Evolutionary conservation across 1,140 invertebrate species (phyloP).

Genomic region (Matsumurasca onukii): DNA sequence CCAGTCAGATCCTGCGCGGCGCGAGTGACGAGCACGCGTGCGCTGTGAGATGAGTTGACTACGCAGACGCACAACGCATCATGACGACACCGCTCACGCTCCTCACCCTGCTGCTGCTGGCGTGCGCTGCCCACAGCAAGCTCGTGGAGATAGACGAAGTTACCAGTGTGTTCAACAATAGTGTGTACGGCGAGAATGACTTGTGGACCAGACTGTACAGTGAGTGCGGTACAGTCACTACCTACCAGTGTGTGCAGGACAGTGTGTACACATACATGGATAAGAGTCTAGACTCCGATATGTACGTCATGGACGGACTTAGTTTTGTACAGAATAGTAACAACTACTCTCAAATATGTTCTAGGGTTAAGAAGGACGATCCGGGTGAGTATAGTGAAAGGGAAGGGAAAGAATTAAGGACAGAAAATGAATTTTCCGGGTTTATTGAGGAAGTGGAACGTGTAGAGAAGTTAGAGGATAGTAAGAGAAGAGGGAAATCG

Average conservation of each 20-base stretch:
- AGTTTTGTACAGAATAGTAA: constrained; percentile 63
- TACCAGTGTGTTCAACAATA: constrained; percentile 14
- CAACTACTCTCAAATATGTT: constrained; percentile 36
- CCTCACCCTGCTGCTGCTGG: neutral
- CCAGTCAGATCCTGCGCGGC: neutral
- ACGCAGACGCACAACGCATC: neutral
- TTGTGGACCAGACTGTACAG: constrained; percentile 69
- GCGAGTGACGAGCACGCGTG: neutral
- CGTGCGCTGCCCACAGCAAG: neutral
- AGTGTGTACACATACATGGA: constrained; percentile 71
- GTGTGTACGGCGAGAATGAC: constrained; percentile 45
- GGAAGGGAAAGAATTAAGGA: constrained; percentile 49
- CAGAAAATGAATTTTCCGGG: constrained; percentile 46
- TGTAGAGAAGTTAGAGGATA: constrained; percentile 41
- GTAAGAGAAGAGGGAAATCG: constrained; percentile 20
- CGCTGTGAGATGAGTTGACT: neutral
- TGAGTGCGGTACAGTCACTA: constrained; percentile 63
- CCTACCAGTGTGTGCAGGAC: constrained; percentile 72
- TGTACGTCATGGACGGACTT: constrained; percentile 68
- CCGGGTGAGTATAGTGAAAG: neutral
- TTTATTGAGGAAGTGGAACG: constrained; percentile 45
- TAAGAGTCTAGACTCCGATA: constrained; percentile 62
- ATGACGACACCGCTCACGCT: neutral
- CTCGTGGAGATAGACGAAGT: constrained; percentile 12
- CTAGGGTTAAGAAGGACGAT: constrained; percentile 12